Evolutionary conservation across 2,113 vertebrate genomes (phyloP).

Genomic region (Coptodon bakossiorum): DNA sequence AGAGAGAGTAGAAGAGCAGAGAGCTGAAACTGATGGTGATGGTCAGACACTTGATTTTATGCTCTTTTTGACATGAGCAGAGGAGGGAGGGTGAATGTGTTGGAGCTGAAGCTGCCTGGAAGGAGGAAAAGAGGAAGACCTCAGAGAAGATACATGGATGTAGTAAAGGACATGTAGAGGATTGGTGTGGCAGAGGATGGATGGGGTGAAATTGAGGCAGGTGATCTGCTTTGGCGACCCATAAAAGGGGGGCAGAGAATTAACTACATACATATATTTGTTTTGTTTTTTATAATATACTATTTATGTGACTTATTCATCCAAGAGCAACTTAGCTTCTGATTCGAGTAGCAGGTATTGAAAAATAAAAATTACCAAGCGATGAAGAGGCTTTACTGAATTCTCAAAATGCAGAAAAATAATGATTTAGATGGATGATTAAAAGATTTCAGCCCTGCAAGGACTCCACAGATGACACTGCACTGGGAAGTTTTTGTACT

Average conservation of each 20-base stretch:
- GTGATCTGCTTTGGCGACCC: background rate
- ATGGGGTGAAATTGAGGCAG: background rate
- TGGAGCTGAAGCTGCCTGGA: background rate
- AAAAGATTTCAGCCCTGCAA: background rate
- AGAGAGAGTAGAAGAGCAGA: background rate
- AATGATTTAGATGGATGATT: background rate
- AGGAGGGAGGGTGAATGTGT: background rate
- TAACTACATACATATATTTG: background rate
- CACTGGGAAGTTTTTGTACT: background rate
- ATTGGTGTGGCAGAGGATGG: background rate
- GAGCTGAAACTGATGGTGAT: background rate
- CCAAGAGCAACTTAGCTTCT: background rate
- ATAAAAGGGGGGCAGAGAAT: background rate
- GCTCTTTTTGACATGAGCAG: background rate
- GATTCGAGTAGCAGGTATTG: background rate
- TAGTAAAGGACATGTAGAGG: background rate
- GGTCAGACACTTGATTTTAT: accelerated
- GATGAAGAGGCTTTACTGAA: background rate
- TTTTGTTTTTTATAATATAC: accelerated
- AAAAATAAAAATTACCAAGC: background rate
- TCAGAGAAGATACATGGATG: background rate
- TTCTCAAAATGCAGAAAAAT: background rate
- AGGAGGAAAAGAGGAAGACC: background rate
- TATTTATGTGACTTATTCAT: background rate
- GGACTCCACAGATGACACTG: background rate